Evolutionary conservation across 2,113 vertebrate species (phyloP).

Genomic region (Leucoraja erinaceus): DNA sequence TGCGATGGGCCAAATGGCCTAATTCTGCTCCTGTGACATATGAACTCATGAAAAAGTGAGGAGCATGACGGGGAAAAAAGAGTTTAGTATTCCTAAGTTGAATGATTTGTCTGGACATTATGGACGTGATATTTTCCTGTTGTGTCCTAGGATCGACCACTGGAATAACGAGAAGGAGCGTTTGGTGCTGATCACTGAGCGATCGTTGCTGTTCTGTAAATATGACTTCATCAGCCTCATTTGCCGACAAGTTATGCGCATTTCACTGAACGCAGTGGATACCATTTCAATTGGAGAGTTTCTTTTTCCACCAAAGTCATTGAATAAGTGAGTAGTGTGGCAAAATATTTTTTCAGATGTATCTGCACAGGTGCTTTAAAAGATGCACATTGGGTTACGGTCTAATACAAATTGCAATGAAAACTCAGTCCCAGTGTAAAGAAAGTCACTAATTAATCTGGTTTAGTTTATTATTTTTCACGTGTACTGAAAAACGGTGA

Average conservation of each 20-base stretch:
- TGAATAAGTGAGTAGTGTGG: constrained; percentile 74
- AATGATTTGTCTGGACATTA: background rate
- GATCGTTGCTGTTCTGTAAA: constrained; percentile 87
- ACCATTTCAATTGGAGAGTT: constrained; percentile 86
- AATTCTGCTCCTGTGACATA: too few species aligned
- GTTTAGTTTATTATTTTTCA: too few species aligned
- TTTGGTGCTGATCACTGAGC: constrained; percentile 81
- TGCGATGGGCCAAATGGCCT: too few species aligned
- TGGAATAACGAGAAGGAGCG: constrained; percentile 96
- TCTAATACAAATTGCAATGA: background rate
- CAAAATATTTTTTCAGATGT: background rate
- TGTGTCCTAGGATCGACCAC: constrained; percentile 73
- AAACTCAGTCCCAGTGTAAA: background rate
- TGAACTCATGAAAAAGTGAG: too few species aligned
- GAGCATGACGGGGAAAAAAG: background rate
- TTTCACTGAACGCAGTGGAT: constrained; percentile 76
- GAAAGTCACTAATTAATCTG: too few species aligned
- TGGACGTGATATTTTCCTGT: background rate
- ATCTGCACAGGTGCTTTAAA: background rate
- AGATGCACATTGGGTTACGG: background rate
- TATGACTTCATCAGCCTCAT: constrained; percentile 91
- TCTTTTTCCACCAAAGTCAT: constrained; percentile 85
- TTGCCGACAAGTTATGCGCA: constrained; percentile 83
- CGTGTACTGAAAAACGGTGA: too few species aligned
- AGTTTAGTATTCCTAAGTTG: background rate